Conservation (phyloP, 2,113 vertebrate species). For the Mormoops blainvillei region DNA sequence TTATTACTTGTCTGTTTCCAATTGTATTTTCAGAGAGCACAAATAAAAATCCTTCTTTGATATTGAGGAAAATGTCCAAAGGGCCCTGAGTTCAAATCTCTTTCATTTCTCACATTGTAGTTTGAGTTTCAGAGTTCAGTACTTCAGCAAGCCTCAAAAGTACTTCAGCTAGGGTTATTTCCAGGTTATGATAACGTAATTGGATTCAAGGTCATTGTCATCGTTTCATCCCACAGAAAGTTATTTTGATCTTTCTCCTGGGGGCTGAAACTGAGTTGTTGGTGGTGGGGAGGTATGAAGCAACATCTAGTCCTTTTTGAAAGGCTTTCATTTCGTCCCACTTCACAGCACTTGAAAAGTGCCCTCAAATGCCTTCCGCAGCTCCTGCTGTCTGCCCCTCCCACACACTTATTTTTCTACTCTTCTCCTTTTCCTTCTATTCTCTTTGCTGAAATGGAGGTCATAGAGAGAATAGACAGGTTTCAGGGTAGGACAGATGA, state of each 20-base stretch:
- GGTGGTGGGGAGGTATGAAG: not conserved
- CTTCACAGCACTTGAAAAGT: not conserved
- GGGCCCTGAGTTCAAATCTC: constrained; percentile 45
- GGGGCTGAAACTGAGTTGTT: constrained; percentile 5
- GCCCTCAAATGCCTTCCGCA: not conserved
- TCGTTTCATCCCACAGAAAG: constrained; percentile 21
- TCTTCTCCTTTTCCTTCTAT: not conserved
- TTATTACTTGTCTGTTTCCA: not conserved
- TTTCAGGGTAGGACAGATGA: not conserved
- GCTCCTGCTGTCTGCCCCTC: not conserved
- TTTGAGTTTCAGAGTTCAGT: constrained; percentile 12
- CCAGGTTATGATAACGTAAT: constrained; percentile 35
- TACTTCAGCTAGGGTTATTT: not conserved
- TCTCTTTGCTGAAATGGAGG: not conserved
- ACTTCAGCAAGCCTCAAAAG: not conserved
- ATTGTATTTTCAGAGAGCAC: not conserved
- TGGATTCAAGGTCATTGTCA: constrained; percentile 22
- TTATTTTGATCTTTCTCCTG: constrained; percentile 46
- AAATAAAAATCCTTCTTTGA: not conserved
- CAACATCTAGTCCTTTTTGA: not conserved
- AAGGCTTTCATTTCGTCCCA: constrained; percentile 46
- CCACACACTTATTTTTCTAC: not conserved
- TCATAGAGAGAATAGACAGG: not conserved
- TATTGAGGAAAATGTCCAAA: constrained; percentile 32
- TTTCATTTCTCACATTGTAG: not conserved